Evolutionary conservation across 2,113 vertebrate genomes (phyloP).

Genomic region (Edolisoma coerulescens): DNA sequence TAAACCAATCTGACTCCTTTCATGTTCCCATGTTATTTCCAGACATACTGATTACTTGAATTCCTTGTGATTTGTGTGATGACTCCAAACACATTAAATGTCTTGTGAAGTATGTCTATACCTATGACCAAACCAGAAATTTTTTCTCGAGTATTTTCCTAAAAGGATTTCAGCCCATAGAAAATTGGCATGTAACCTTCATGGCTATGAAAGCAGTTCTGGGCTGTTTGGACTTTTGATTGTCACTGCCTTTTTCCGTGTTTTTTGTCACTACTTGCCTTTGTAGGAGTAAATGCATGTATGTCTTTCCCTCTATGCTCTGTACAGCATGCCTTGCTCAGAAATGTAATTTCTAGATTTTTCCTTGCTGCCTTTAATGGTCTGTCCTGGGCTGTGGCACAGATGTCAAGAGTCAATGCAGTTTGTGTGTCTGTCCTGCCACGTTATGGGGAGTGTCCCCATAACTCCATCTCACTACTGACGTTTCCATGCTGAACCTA

Average conservation of each 20-base stretch:
- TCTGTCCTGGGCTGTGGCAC: background rate
- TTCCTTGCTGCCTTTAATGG: accelerated
- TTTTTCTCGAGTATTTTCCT: background rate
- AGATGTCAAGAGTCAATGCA: background rate
- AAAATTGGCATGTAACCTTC: background rate
- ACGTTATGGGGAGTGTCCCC: accelerated
- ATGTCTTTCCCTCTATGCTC: background rate
- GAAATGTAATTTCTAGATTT: background rate
- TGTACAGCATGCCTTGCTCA: background rate
- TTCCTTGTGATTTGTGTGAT: background rate
- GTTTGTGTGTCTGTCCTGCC: background rate
- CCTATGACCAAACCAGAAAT: background rate
- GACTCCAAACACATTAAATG: background rate
- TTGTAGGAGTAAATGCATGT: background rate
- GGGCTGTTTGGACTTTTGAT: background rate
- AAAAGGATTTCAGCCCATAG: background rate
- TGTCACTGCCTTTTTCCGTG: background rate
- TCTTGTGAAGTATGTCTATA: background rate
- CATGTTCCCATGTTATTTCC: background rate
- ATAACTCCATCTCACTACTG: background rate
- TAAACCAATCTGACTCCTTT: background rate
- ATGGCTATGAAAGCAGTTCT: background rate
- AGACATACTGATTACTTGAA: background rate
- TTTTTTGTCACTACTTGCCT: background rate
- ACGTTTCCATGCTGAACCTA: accelerated